Percentiles rank a stretch among this genome's conserved stretches.
phyloP scores from a whole-genome alignment of 2,888 invertebrate species.

The Hofmannophila pseudospretella region DNA sequence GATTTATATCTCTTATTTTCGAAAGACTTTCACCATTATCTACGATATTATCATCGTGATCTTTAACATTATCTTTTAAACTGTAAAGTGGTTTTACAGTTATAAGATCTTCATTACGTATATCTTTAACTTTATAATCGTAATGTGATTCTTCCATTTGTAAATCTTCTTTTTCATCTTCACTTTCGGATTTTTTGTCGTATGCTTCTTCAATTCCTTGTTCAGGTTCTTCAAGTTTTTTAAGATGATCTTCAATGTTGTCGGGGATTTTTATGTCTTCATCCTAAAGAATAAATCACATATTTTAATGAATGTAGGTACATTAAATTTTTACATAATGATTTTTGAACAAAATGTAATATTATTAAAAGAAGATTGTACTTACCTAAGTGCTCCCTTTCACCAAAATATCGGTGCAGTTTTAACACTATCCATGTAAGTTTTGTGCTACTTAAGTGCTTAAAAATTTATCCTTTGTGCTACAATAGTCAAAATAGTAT shows the following conservation, averaged over 20 bases:
- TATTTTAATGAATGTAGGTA: not conserved
- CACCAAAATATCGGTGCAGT: not conserved
- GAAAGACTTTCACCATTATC: not conserved
- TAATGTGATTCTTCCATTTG: not conserved
- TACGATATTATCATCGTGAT: not conserved
- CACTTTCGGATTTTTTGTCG: not conserved
- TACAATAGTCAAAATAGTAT: too few relatives aligned
- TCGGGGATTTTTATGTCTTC: not conserved
- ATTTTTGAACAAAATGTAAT: too few relatives aligned
- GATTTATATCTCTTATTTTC: not conserved
- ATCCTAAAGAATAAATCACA: not conserved
- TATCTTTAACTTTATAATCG: not conserved
- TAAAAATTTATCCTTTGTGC: too few relatives aligned
- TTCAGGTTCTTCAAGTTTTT: not conserved
- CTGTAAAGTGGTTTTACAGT: too few relatives aligned
- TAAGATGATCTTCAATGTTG: not conserved
- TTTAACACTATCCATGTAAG: not conserved
- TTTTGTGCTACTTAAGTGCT: not conserved
- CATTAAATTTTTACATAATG: too few relatives aligned
- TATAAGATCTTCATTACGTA: not conserved
- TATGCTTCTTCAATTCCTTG: not conserved
- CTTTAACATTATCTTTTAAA: not conserved
- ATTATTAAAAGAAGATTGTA: not conserved
- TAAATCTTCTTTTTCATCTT: not conserved
- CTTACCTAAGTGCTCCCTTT: constrained; percentile 1